Evolutionary conservation across 2,888 invertebrate species (phyloP).

Genomic region (Clivina fossor): DNA sequence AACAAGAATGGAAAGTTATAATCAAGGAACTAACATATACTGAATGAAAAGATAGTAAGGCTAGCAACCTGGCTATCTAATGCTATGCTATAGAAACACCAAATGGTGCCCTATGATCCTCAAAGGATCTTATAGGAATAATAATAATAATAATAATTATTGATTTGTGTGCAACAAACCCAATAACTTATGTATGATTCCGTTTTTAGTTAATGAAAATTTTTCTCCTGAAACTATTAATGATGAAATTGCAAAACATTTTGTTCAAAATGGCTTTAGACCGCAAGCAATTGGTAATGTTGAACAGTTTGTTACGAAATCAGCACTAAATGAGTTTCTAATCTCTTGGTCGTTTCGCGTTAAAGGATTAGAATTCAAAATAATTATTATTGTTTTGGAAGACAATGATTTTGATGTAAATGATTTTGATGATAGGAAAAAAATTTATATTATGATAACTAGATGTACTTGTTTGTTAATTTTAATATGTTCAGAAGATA

Average conservation of each 20-base stretch:
- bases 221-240: conserved; percentile 46
- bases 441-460: conserved; percentile 50
- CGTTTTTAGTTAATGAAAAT: conserved; percentile 46
- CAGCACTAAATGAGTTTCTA: conserved; percentile 46
- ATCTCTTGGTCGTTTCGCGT: conserved; percentile 49
- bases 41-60: too few species aligned
- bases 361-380: conserved; percentile 51
- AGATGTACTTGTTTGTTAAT: conserved; percentile 49
- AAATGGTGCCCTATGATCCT: too few species aligned
- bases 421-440: conserved; percentile 48
- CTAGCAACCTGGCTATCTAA: too few species aligned
- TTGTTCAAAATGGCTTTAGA: conserved; percentile 48
- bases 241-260: conserved; percentile 45
- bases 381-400: conserved; percentile 49
- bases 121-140: too few species aligned
- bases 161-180: conserved; percentile 49
- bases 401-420: conserved; percentile 49
- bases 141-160: too few species aligned
- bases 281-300: conserved; percentile 47
- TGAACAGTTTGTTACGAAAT: conserved; percentile 46
- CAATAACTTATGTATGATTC: conserved; percentile 49
- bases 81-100: too few species aligned
- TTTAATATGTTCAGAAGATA: conserved; percentile 43
- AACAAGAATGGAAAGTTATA: too few species aligned
- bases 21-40: too few species aligned